Evolutionary conservation across 1,140 invertebrate species (phyloP), one percentile per base, ranked within the genome.

Genomic region (Ceratina australensis): DNA sequence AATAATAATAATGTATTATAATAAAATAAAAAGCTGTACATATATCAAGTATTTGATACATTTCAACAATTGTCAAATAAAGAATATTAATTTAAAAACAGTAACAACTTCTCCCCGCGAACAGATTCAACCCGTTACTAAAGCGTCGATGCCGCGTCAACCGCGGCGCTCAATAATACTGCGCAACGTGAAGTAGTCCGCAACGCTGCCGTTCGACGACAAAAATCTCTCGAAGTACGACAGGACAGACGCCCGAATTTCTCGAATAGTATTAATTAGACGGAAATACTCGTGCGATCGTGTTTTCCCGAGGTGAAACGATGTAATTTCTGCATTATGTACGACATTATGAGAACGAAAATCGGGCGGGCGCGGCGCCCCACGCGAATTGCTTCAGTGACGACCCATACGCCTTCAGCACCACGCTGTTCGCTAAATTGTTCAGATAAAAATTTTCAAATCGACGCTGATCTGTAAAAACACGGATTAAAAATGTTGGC

Each of bases 181-280:
- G 22, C 79, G 79, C 76, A n/a, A 42, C 33, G 60, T 65, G 22
- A 78, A 85, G 60, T 85, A 77, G 67, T 52, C 77, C 75, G 8
- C 20, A 20, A 42, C 22, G 20, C 26, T 20, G 49, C 26, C 20
- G n/a, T 47, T 73, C 16, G 47, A 79, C 16, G 12, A 16, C 42
- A 57, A 61, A 87, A 74, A 82, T 84, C 86, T 86, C 84, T 83
- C 56, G 78, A 89, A 89, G 88, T 89, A 89, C 85, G 60, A 10
- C 12, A 84, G 56, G 88, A 88, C 89, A 88, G 57, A 68, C 50
- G 22, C 7, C 18, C 54, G 74, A 65, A 79, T 18, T 49, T 22
- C 10, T 57, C 3, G 18, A 33, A 16, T 49, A 26, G 28, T 7
- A 54, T 71, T 65, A n/a, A 63, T 79, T 10, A 67, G 47, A 28